Conservation (phyloP, 2,888 invertebrate genomes). For the Nephrocerus scutellatus region DNA sequence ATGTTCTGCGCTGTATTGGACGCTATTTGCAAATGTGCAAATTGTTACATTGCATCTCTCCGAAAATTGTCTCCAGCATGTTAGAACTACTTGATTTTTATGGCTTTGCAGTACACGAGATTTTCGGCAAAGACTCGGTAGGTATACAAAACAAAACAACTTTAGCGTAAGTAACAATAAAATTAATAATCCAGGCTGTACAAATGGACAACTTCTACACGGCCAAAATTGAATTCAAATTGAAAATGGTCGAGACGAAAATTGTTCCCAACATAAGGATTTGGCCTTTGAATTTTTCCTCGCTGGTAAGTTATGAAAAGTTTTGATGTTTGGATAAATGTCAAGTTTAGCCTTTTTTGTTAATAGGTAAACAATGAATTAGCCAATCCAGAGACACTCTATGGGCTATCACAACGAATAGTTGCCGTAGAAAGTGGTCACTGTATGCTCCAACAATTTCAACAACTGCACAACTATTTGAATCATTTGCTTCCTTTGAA, state of each 20-base stretch:
- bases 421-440: constrained; percentile 90
- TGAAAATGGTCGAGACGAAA: constrained; percentile 71
- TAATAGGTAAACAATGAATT: constrained; percentile 57
- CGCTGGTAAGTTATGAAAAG: constrained; percentile 31
- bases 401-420: constrained; percentile 77
- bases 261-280: constrained; percentile 50
- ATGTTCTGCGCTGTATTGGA: constrained; percentile 80
- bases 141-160: constrained; percentile 13
- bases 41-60: constrained; percentile 79
- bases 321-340: not conserved
- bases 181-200: constrained; percentile 30
- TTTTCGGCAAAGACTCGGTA: constrained; percentile 73
- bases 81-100: constrained; percentile 92
- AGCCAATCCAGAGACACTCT: constrained; percentile 62
- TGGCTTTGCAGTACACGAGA: constrained; percentile 77
- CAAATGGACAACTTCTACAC: constrained; percentile 57
- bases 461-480: constrained; percentile 74
- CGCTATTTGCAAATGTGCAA: constrained; percentile 90
- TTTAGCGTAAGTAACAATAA: too few species aligned
- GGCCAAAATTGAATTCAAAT: constrained; percentile 58
- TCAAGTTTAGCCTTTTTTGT: not conserved
- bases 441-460: constrained; percentile 82
- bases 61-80: constrained; percentile 85
- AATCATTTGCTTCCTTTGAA: constrained; percentile 73
- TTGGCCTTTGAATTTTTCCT: constrained; percentile 47